Evolutionary conservation across 2,797 vertebrate species (phyloP).

Genomic region (Rhinogobio ventralis): DNA sequence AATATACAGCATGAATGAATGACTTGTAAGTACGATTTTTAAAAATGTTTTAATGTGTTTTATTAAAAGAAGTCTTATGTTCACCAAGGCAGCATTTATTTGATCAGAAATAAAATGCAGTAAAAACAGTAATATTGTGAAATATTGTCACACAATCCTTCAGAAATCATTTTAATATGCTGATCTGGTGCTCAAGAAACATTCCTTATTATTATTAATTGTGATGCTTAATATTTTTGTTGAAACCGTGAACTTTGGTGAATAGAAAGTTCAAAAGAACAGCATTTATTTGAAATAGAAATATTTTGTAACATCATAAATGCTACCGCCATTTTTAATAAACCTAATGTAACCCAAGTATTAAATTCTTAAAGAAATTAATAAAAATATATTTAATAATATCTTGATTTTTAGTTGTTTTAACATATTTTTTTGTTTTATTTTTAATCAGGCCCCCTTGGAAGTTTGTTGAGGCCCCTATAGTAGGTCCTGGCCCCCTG

Average conservation of each 20-base stretch:
- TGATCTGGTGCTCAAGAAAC: background rate
- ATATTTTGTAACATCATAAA: background rate
- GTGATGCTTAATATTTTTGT: background rate
- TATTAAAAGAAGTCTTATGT: no score
- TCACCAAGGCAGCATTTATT: slow-evolving; percentile 4
- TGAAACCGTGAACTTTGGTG: background rate
- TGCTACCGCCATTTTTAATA: background rate
- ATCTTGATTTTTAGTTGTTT: background rate
- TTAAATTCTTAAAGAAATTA: background rate
- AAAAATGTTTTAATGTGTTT: no score
- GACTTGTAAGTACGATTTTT: background rate
- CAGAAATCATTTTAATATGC: no score
- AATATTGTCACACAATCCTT: background rate
- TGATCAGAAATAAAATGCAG: background rate
- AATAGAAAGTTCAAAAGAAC: background rate
- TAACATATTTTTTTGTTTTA: background rate
- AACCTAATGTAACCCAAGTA: background rate
- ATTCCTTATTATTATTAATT: background rate
- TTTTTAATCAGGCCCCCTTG: background rate
- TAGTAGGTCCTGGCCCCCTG: no score
- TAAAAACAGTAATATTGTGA: background rate
- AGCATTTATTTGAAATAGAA: background rate
- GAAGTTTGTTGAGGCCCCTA: no score
- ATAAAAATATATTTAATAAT: no score
- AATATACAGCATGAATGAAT: background rate